Base-by-base conservation (phyloP, 2,797 vertebrate species). In the Poliocrania exsul region DNA sequence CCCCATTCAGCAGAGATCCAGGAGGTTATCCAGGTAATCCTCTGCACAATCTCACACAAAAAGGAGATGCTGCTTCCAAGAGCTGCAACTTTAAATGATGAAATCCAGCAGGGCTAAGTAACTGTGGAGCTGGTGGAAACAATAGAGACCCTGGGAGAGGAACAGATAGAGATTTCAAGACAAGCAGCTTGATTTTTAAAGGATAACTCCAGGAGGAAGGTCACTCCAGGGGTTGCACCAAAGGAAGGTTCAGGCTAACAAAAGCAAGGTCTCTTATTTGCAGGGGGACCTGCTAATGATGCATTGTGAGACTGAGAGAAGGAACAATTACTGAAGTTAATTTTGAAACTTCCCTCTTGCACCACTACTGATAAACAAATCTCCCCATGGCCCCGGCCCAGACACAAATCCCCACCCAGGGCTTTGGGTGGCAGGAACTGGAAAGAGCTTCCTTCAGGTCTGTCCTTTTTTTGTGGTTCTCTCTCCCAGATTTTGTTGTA, bases 311-410 rank as follows among this genome's bases (percentile, higher is more conserved):
- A 69, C 82, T 6, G 5, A 69, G 60, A 78, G 51, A 21, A 89
- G 61, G 79, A 94, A 93, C 82, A 81, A 91, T 72, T 50, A 49
- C 66, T 24, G 28, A 85, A 91, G 94, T 60, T 69, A 65, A 84
- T 92, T 94, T 92, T 84, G 89, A 94, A 94, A 89, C 90, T 91
- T 92, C 85, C 66, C 91, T 88, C 82, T 94, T 78, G 31, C 74
- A 42, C 64, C 83, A 86, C 53, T 54, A 37, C 18, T 0, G 49
- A 73, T 51, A 92, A 93, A 88, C 46, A 82, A 89, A 94, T 50
- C 33, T 31, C 44, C 13, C 18, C 9, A 6, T 4, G 42, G 19
- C 17, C 51, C 13, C 2, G 0, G 17, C 60, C 35, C 35, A 60
- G 60, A 62, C 11, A 50, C 56, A 88, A 57, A 78, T 26, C 87